A percentile compares a stretch with the other conserved stretches of the same genome.
Evolutionary conservation across 1,140 invertebrate species (phyloP).

Genomic region (Mycetomoellerius zeteki): DNA sequence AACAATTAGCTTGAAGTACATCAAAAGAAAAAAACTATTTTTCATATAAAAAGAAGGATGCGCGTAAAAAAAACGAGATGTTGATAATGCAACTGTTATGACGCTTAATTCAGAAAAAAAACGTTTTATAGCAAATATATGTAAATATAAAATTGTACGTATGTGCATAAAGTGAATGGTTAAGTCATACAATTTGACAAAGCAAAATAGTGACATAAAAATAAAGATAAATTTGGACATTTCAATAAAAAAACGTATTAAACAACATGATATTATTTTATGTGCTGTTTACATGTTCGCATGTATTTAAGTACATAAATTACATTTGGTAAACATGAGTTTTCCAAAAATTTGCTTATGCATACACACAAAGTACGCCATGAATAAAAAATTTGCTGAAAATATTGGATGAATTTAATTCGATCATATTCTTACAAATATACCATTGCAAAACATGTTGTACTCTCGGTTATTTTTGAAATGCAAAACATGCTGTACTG

Average conservation of each 20-base stretch:
- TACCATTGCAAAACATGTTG: background rate
- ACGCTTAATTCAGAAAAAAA: background rate
- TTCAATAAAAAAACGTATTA: constrained; percentile 13
- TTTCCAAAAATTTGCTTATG: background rate
- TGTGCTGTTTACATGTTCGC: background rate
- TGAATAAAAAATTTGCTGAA: background rate
- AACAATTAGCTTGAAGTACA: background rate
- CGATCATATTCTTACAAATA: background rate
- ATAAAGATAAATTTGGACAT: background rate
- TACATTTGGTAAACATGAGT: background rate
- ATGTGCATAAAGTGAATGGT: background rate
- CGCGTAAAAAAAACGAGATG: background rate
- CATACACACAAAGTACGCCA: background rate
- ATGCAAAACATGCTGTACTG: too few relatives aligned
- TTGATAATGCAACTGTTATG: background rate
- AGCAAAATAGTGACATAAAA: constrained; percentile 8
- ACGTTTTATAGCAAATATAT: background rate
- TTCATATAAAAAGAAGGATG: background rate
- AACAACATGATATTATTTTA: constrained; percentile 5
- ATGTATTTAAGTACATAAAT: constrained; percentile 5
- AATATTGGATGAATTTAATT: background rate
- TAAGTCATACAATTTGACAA: background rate
- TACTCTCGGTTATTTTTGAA: too few relatives aligned
- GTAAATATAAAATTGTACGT: background rate
- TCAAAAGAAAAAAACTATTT: background rate